Evolutionary conservation across 2,888 invertebrate genomes (phyloP).

Genomic region (Frankliniella intonsa): DNA sequence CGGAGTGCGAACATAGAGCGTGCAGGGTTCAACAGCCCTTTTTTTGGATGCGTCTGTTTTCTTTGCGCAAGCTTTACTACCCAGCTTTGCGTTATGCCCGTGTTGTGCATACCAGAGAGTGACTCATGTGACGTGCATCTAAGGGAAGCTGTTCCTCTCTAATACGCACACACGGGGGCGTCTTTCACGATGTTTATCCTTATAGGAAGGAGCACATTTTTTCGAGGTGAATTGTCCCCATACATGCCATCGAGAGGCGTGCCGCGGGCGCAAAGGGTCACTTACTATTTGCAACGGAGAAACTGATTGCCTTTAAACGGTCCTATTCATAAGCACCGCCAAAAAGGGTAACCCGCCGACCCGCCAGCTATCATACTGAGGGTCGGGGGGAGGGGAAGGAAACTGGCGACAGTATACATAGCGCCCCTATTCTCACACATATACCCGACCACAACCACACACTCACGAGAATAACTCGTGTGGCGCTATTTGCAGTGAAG

Average conservation of each 20-base stretch:
- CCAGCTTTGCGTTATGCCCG: not conserved
- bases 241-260: too few species aligned
- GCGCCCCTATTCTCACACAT: too few species aligned
- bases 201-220: too few species aligned
- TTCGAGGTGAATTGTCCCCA: too few species aligned
- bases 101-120: not conserved
- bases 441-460: not conserved
- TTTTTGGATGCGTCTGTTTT: constrained; percentile 14
- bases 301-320: too few species aligned
- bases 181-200: not conserved
- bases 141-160: not conserved
- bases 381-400: not conserved
- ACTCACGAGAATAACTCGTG: not conserved
- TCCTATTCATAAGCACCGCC: too few species aligned
- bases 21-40: not conserved
- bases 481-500: not conserved
- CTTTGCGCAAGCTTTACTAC: not conserved
- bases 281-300: too few species aligned
- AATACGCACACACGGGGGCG: not conserved
- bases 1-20: too few species aligned
- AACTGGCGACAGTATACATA: not conserved
- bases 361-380: not conserved
- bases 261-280: too few species aligned
- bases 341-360: too few species aligned
- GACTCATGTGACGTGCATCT: constrained; percentile 13